Evolutionary conservation across 2,113 vertebrate genomes (phyloP).

Genomic region (Octodon degus): DNA sequence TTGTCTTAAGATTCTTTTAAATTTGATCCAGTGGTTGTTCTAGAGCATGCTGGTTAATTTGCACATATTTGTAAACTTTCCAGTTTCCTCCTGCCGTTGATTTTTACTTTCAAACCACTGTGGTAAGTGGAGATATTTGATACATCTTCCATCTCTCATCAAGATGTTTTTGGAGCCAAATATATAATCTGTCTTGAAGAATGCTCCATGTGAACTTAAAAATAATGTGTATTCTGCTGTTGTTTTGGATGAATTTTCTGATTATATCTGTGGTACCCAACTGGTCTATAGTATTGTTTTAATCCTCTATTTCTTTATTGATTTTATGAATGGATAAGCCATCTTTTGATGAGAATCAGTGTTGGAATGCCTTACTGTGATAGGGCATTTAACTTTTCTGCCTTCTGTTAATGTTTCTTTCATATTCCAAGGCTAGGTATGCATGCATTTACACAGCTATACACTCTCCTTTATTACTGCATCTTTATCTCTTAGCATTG

Average conservation of each 20-base stretch:
- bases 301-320: neutral
- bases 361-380: neutral
- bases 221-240: neutral
- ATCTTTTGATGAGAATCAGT: neutral
- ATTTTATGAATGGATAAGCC: neutral
- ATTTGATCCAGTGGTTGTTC: neutral
- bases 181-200: neutral
- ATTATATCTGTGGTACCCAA: neutral
- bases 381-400: neutral
- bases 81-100: neutral
- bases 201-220: neutral
- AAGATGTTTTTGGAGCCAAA: neutral
- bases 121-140: neutral
- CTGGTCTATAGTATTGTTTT: neutral
- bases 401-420: neutral
- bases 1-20: neutral
- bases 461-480: neutral
- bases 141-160: neutral
- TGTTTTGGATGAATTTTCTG: neutral
- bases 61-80: neutral
- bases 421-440: neutral
- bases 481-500: neutral
- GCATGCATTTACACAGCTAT: neutral
- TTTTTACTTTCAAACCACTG: neutral
- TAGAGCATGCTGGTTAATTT: neutral